These are phyloP conservation scores for Dufourea novaeangliae DNA, from an alignment of 1,140 invertebrate genomes.

Conservation along the genomic window DNA sequence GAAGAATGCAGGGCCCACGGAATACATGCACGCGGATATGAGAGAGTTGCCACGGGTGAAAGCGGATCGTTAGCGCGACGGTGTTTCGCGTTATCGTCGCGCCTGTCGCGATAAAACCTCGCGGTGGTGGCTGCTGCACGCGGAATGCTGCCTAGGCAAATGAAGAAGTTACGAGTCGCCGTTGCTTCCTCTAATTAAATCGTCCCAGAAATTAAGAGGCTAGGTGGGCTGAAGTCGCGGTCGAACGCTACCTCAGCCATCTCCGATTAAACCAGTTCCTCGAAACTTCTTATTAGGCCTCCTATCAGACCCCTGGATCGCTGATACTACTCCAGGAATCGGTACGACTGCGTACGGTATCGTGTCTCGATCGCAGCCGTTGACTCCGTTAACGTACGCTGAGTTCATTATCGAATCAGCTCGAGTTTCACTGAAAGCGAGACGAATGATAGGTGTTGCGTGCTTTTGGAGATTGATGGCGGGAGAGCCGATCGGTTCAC, in stretches of 20 bases:
- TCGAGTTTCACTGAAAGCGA: neutral
- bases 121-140: neutral
- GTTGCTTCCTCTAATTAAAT: conserved; percentile 34
- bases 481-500: conserved; percentile 3
- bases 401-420: conserved; percentile 31
- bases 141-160: conserved; percentile 15
- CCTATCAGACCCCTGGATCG: conserved; percentile 17
- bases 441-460: neutral
- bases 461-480: too few species aligned
- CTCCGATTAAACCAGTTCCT: neutral
- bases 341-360: neutral
- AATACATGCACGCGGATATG: conserved; percentile 21
- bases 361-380: neutral
- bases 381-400: neutral
- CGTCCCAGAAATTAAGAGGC: conserved; percentile 14
- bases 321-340: conserved; percentile 20
- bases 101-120: neutral
- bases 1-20: conserved; percentile 15
- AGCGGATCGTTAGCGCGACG: conserved; percentile 16
- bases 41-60: conserved; percentile 20
- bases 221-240: neutral
- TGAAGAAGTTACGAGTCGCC: conserved; percentile 1
- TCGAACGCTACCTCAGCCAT: neutral
- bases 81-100: neutral
- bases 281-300: conserved; percentile 31